Evolutionary conservation across 2,797 vertebrate species (phyloP).

Genomic region (Tokudaia tokunoshimensis): DNA sequence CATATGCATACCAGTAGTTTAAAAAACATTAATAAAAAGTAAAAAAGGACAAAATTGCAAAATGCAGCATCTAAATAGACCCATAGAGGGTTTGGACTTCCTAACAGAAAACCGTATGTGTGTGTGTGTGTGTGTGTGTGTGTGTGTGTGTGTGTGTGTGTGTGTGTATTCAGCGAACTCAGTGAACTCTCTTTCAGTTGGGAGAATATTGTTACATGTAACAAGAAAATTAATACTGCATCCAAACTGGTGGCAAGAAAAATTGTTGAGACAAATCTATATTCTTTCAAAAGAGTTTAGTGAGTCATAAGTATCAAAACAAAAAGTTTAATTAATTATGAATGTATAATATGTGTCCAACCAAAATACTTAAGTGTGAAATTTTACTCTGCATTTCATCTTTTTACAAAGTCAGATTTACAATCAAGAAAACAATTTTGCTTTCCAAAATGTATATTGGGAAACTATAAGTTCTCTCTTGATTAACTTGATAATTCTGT

Average conservation of each 20-base stretch:
- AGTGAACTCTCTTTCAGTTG: conserved; percentile 71
- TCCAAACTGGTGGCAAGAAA: conserved; percentile 76
- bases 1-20: conserved; percentile 59
- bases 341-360: conserved; percentile 78
- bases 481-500: not conserved
- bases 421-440: conserved; percentile 65
- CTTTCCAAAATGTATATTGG: not conserved
- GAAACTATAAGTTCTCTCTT: conserved; percentile 38
- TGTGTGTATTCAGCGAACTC: not conserved
- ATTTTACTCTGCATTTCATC: conserved; percentile 58
- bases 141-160: no score
- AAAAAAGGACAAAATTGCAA: conserved; percentile 69
- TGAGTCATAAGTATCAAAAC: conserved; percentile 62
- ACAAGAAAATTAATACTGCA: conserved; percentile 80
- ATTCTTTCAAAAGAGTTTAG: conserved; percentile 68
- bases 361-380: conserved; percentile 71
- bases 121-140: no score
- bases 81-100: conserved; percentile 82
- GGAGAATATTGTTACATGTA: conserved; percentile 75
- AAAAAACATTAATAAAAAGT: conserved; percentile 80
- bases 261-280: conserved; percentile 61
- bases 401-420: conserved; percentile 44
- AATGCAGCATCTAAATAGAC: conserved; percentile 70
- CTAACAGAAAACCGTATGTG: conserved; percentile 78
- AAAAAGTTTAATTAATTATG: conserved; percentile 75